Percentiles rank a stretch among this genome's conserved stretches.
Evolutionary conservation across 2,888 invertebrate species (phyloP).

Genomic region (Netelia melanura): DNA sequence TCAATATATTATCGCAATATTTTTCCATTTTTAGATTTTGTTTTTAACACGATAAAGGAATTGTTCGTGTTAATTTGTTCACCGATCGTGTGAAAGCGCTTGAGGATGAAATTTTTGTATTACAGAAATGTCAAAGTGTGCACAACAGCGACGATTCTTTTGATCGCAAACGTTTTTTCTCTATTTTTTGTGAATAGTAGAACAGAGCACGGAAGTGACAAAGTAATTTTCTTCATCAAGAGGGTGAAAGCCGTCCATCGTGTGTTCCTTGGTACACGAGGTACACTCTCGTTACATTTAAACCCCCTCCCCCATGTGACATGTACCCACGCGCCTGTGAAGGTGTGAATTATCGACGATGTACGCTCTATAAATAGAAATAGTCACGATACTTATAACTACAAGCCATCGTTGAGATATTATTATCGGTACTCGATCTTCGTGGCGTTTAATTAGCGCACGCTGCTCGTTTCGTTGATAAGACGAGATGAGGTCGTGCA

Average conservation of each 20-base stretch:
- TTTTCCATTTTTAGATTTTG: not conserved
- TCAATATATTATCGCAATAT: not conserved
- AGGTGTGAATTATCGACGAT: conserved; percentile 57
- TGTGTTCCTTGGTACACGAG: conserved; percentile 11
- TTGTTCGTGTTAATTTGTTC: conserved; percentile 8
- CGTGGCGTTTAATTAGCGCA: conserved; percentile 38
- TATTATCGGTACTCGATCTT: conserved; percentile 43
- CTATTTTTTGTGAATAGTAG: conserved; percentile 23
- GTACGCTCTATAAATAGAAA: conserved; percentile 58
- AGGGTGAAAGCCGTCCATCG: not conserved
- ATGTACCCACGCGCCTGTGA: not conserved
- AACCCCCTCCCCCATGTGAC: conserved; percentile 50
- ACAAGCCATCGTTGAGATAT: conserved; percentile 36
- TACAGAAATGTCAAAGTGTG: conserved; percentile 13
- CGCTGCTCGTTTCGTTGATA: not conserved
- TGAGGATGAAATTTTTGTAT: conserved; percentile 26
- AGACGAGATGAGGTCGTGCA: not conserved
- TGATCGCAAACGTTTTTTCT: conserved; percentile 27
- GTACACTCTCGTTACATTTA: conserved; percentile 39
- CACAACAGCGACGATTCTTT: not conserved
- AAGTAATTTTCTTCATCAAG: not conserved
- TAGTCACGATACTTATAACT: conserved; percentile 51
- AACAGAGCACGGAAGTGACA: not conserved
- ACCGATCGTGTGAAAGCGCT: conserved; percentile 21
- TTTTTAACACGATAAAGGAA: too few species aligned